Base-by-base conservation (phyloP, 2,888 invertebrate species). In the Pandemis corylana region DNA sequence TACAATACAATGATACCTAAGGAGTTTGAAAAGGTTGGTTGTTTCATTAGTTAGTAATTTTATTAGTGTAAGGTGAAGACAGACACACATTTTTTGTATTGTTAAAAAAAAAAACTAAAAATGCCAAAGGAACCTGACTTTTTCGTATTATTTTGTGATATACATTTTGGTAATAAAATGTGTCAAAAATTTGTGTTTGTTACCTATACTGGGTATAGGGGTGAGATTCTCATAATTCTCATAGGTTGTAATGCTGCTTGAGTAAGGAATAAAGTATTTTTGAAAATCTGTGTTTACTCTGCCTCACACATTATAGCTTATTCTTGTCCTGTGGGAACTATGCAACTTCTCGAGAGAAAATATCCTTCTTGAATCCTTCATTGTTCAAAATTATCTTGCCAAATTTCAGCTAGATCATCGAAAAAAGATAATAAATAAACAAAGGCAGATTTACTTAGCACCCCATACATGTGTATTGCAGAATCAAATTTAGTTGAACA, bases 21-120 rank as follows among this genome's bases (percentile, higher is more conserved):
- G 53, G 42, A 53, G 41, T 67, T 56, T n/a, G 5, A 6, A 71
- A 61, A 20, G 56, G 68, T 68, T 68, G 56, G 68, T 68, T 68
- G 68, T 46, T 78, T 71, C 66, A 70, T 75, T 78, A 77, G 72
- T 71, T 75, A 75, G 63, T 44, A n/a, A 28, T 53, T 53, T 42
- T 28, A 15, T 59, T 59, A 62, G 42, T 42, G 7, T 62, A 72
- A 62, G 44, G 67, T 76, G 61, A 74, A 64, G 79, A 78, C 83
- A 82, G 80, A 83, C 83, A 84, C 83, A 80, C 81, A 77, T 84
- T 84, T 84, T 20, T 83, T 80, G 70, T 72, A 75, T 76, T 71
- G 28, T 6, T 59, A 59, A 28, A 13, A 59, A 20, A 20, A 77
- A 79, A 80, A 82, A 85, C 82, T 82, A 79, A 84, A 82, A 79